Evolutionary conservation across 2,888 invertebrate species (phyloP), one percentile per base, ranked within the genome.

Genomic region (Xestia c-nigrum): DNA sequence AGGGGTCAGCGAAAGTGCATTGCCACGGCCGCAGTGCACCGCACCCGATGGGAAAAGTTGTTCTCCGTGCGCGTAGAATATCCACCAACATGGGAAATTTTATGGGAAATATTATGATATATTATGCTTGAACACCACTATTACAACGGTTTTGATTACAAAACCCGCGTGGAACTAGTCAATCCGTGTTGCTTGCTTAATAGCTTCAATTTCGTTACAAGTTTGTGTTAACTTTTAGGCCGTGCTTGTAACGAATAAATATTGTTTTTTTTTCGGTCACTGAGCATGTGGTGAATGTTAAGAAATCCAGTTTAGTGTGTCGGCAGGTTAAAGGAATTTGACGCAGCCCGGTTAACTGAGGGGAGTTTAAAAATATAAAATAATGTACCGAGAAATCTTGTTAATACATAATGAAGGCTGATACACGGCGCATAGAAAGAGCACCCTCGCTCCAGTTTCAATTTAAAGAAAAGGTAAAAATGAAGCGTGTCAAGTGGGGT

Each of bases 1-100:
- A 90, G 94, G 95, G 96, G 96, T 96, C 96, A 96, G 96, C 94
- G 96, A 96, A 96, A 96, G 96, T 96, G 95, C 96, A 96, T 96
- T 96, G 96, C 96, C 96, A 94, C 95, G 95, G 94, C 93, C 92
- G 93, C 93, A 90, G 93, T 93, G 94, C 94, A 91, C 92, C 91
- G 94, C 94, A 93, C 93, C 92, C 95, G 95, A 94, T 95, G 95
- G 94, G 95, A 95, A 96, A 95, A 93, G 94, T 94, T 94, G 92
- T 91, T 94, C 94, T 94, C 86, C 85, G 86, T 87, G 91, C 90
- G 90, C 92, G 89, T 92, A 91, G 91, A 93, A 93, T 94, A 93
- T 93, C 92, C 92, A 91, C 90, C 89, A 88, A 88, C 90, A 93
- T 90, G 91, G 93, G 91, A 94, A 93, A 91, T 89, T 90, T 87